Conservation (phyloP, 2,797 vertebrate genomes). For the Manis crassicaudata region DNA sequence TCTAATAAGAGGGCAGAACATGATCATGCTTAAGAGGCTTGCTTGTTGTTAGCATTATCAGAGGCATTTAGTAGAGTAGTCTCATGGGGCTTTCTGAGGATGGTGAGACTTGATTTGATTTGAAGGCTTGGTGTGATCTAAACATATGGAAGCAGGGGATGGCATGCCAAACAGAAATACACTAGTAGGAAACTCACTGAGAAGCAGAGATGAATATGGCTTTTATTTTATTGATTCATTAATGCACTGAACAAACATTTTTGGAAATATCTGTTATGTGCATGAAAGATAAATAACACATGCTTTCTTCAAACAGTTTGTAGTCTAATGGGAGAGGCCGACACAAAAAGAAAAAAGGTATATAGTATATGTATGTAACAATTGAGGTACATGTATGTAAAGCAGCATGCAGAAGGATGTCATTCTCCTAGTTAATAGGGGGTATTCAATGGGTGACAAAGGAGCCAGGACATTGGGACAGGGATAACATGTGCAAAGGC, state of each 20-base stretch:
- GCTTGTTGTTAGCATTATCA: background rate
- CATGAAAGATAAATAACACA: background rate
- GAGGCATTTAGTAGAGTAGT: too few relatives aligned
- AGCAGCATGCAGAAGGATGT: background rate
- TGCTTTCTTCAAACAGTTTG: background rate
- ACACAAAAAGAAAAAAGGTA: background rate
- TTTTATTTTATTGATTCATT: background rate
- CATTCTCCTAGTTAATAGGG: background rate
- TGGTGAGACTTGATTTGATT: background rate
- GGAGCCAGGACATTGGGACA: background rate
- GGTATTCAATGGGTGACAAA: background rate
- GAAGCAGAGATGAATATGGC: background rate
- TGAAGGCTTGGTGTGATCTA: background rate
- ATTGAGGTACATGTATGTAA: background rate
- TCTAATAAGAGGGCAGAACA: background rate
- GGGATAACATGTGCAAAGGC: background rate
- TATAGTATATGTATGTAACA: background rate
- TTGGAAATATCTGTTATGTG: background rate
- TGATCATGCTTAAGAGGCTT: background rate
- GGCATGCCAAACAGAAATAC: background rate
- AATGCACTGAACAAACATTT: background rate
- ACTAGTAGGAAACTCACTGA: background rate
- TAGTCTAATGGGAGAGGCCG: background rate
- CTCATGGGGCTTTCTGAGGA: background rate
- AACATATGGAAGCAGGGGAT: background rate